These are phyloP conservation scores for Leptodactylus fallax DNA, from an alignment of 2,797 vertebrate species.

Conservation along the genomic window DNA sequence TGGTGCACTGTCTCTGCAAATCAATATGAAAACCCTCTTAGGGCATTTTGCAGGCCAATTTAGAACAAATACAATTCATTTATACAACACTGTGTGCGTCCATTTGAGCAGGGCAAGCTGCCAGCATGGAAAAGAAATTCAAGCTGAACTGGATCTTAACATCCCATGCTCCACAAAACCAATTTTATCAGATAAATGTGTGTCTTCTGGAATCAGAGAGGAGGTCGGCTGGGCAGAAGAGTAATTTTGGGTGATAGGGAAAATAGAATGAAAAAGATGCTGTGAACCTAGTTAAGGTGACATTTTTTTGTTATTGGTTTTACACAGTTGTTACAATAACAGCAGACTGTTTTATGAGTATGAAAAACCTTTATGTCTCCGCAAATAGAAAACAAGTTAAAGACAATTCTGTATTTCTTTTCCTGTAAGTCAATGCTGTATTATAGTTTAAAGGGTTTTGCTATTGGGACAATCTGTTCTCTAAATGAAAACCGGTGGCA, in stretches of 20 bases:
- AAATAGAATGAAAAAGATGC: constrained; percentile 11
- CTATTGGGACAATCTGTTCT: no score
- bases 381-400: neutral
- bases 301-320: constrained; percentile 31
- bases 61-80: constrained; percentile 69
- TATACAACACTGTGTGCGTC: constrained; percentile 66
- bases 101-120: constrained; percentile 65
- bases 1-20: constrained; percentile 66
- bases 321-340: neutral
- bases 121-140: constrained; percentile 62
- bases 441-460: no score
- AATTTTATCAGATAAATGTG: constrained; percentile 54
- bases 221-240: constrained; percentile 23
- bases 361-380: neutral
- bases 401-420: neutral
- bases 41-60: constrained; percentile 66
- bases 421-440: neutral
- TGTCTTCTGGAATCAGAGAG: constrained; percentile 54
- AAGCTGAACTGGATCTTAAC: constrained; percentile 28
- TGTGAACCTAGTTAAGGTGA: constrained; percentile 22
- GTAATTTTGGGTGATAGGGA: constrained; percentile 50
- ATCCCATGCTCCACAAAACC: constrained; percentile 48
- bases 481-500: no score
- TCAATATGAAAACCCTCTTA: constrained; percentile 66
- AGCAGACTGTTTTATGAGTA: neutral